Base-by-base conservation (phyloP, 1,140 invertebrate genomes). In the Ostrea edulis region DNA sequence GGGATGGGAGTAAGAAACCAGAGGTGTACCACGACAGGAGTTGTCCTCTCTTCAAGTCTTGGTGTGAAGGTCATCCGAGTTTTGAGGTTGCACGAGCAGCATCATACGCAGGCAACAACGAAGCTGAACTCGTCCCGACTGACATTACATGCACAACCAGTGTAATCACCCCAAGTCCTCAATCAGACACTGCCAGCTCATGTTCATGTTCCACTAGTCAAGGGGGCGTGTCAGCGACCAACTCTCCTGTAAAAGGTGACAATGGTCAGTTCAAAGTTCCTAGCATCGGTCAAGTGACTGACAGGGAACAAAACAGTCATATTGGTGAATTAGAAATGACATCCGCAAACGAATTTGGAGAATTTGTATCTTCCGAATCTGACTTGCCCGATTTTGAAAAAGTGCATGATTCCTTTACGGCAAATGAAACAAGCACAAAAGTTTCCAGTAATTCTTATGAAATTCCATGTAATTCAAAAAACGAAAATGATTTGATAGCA, bases 1-100 rank as follows among this genome's bases (percentile, higher is more conserved):
- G 92, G 35, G 92, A 91, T 17, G 87, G 90, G 58, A 55, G 84
- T n/a, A 81, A 87, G 9, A 93, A 93, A 88, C 95, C 94, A 51
- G 94, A 95, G 68, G 93, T 95, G 12, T 95, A 95, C 92, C 95
- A 95, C 90, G 93, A 94, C 54, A 92, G 87, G 55, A 88, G 53
- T 14, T 93, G 93, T 88, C 89, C 90, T 9, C 88, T 92, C 35
- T 90, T 89, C 65, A 89, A 89, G 25, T 88, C 89, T 22, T 88
- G 87, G 86, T 84, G 84, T 29, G 71, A 88, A 86, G 85, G 87
- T 88, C 89, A 89, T 29, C 68, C 55, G 12, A 77, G 35, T 35
- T 77, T 77, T 77, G 68, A 77, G 68, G 68, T 77, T 29, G 68
- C 68, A 11, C 22, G 68, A 77, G 68, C 68, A 14, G 68, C 68